These are phyloP conservation scores for Eupithecia subumbrata DNA, from an alignment of 2,888 invertebrate species.

Conservation along the genomic window DNA sequence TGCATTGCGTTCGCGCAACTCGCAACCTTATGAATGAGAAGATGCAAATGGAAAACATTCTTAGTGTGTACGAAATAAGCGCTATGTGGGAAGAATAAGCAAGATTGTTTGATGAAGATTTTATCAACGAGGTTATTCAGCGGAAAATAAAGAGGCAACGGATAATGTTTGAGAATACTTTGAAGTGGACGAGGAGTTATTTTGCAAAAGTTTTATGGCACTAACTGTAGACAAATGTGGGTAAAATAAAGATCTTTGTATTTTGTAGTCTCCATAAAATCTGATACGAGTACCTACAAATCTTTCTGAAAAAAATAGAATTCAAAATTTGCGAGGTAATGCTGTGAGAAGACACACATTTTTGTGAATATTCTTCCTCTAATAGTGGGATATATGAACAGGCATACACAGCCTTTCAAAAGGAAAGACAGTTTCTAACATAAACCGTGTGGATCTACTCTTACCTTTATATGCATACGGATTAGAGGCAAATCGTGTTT, in stretches of 20 bases:
- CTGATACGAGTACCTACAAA: not conserved
- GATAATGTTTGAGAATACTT: slow-evolving; percentile 45
- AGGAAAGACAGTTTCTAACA: not conserved
- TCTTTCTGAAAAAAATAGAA: not conserved
- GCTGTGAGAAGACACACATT: not conserved
- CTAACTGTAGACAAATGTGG: not conserved
- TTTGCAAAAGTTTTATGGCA: slow-evolving; percentile 14
- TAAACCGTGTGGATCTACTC: not conserved
- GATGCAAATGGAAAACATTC: slow-evolving; percentile 41
- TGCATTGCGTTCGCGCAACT: slow-evolving; percentile 42
- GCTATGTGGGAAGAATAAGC: slow-evolving; percentile 17
- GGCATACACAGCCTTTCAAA: not conserved
- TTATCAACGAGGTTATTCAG: slow-evolving; percentile 60
- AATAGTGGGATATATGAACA: not conserved
- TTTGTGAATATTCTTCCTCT: not conserved
- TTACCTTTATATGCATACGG: not conserved
- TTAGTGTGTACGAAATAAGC: slow-evolving; percentile 40
- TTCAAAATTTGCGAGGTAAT: not conserved
- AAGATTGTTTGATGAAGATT: slow-evolving; percentile 47
- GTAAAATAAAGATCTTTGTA: slow-evolving; percentile 1
- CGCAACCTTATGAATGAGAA: slow-evolving; percentile 36
- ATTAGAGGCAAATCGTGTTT: slow-evolving; percentile 8
- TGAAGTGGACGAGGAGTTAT: slow-evolving; percentile 23
- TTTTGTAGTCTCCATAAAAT: not conserved
- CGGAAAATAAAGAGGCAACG: slow-evolving; percentile 56